Conservation (phyloP, 2,888 invertebrate genomes). For the Plebejus anna region DNA sequence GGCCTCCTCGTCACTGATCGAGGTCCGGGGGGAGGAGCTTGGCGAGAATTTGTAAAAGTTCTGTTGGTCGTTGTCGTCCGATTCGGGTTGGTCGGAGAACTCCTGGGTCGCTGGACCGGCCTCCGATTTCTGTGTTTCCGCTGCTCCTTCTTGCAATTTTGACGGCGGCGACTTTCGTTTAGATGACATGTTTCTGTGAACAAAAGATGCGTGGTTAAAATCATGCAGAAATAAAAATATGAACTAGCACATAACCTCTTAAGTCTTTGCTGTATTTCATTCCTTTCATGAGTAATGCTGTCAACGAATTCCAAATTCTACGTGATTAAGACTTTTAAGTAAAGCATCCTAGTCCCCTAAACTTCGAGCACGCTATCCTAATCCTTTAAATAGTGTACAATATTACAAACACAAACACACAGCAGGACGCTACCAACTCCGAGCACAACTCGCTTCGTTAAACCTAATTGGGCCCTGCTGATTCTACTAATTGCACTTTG, state of each 20-base stretch:
- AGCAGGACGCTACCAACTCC: slow-evolving; percentile 63
- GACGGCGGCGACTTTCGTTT: slow-evolving; percentile 97
- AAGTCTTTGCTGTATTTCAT: not conserved
- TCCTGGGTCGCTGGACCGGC: slow-evolving; percentile 77
- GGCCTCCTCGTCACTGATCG: slow-evolving; percentile 80
- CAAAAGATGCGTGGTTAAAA: slow-evolving; percentile 47
- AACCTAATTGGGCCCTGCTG: slow-evolving; percentile 71
- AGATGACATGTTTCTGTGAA: slow-evolving; percentile 95
- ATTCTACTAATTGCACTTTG: slow-evolving; percentile 72
- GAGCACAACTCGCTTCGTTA: slow-evolving; percentile 70
- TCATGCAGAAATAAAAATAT: not conserved
- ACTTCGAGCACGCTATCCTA: slow-evolving; percentile 22
- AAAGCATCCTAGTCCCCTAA: slow-evolving; percentile 3
- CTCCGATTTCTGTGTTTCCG: slow-evolving; percentile 69
- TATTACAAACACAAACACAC: slow-evolving; percentile 51
- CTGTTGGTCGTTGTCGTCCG: slow-evolving; percentile 63
- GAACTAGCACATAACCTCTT: not conserved
- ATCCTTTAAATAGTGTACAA: slow-evolving; percentile 30
- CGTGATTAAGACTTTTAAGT: slow-evolving; percentile 8
- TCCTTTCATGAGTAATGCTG: not conserved
- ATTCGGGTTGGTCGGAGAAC: slow-evolving; percentile 66
- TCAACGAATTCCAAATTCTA: not conserved
- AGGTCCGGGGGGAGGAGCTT: slow-evolving; percentile 68
- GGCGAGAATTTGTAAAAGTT: slow-evolving; percentile 74
- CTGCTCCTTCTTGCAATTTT: slow-evolving; percentile 90